Conservation (phyloP, 2,113 vertebrate species). For the Rutilus rutilus region DNA sequence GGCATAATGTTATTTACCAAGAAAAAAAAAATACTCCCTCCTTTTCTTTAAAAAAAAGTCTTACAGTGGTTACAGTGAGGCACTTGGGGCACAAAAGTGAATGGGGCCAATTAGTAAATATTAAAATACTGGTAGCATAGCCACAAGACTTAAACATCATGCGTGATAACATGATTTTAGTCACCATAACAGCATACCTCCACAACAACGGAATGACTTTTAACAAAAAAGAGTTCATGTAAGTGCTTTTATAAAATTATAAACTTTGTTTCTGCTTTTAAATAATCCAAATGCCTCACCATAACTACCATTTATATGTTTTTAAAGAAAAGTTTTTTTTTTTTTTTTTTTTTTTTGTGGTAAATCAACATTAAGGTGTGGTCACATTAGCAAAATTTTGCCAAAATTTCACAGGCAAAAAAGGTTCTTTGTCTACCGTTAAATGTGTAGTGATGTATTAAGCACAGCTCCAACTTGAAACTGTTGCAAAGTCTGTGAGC, state of each 20-base stretch:
- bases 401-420: no score
- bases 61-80: background rate
- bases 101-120: background rate
- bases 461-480: background rate
- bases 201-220: background rate
- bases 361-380: background rate
- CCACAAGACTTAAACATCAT: background rate
- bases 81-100: background rate
- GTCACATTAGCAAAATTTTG: no score
- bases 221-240: background rate
- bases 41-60: background rate
- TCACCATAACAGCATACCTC: background rate
- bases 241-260: background rate
- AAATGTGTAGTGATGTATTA: no score
- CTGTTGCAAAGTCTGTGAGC: background rate
- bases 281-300: background rate
- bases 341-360: background rate
- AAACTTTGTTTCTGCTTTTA: background rate
- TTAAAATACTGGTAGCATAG: background rate
- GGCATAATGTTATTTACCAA: background rate
- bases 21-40: background rate
- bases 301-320: background rate
- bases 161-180: background rate
- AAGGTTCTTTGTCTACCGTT: no score
- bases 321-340: background rate